Evolutionary conservation across 2,113 vertebrate species (phyloP).

Genomic region (Oryctolagus cuniculus): DNA sequence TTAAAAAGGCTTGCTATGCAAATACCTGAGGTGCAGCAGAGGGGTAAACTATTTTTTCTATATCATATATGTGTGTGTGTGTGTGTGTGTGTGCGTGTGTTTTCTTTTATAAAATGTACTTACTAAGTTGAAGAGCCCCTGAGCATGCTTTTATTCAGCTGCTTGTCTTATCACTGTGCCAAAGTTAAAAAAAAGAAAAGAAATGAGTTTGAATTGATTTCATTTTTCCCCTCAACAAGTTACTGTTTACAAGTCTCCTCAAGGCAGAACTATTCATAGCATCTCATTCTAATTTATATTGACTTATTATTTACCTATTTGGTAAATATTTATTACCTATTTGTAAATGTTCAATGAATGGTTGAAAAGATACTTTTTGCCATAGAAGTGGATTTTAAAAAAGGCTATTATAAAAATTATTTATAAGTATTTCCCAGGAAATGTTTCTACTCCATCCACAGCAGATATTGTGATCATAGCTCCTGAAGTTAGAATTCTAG

Average conservation of each 20-base stretch:
- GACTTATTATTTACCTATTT: background rate
- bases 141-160: background rate
- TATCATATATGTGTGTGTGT: background rate
- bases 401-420: background rate
- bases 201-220: background rate
- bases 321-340: too few relatives aligned
- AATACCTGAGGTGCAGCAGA: background rate
- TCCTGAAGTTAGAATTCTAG: background rate
- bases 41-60: background rate
- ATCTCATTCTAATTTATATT: slow-evolving; percentile 62
- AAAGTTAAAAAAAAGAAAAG: background rate
- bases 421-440: background rate
- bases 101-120: background rate
- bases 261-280: background rate
- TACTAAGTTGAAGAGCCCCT: background rate
- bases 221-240: slow-evolving; percentile 29
- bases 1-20: background rate
- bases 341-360: background rate
- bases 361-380: background rate
- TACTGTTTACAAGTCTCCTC: background rate
- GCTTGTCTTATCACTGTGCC: background rate
- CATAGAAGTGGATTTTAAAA: background rate
- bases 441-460: background rate
- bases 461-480: background rate
- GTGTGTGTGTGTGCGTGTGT: background rate